Conservation (phyloP, 2,797 vertebrate species). For the Sebastes elongatus region DNA sequence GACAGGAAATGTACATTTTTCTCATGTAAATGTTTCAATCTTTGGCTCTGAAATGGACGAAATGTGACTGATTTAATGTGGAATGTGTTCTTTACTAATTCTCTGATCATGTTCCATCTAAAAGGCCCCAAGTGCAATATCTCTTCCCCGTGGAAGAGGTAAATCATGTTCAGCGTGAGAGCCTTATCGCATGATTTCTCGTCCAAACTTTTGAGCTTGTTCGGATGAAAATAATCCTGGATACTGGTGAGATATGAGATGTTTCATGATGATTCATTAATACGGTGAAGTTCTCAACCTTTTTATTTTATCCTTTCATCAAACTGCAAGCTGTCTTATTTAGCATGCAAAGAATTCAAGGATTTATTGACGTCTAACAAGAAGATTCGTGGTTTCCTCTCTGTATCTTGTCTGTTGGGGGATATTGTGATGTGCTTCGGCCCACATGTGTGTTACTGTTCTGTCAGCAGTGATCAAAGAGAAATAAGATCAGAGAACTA, state of each 20-base stretch:
- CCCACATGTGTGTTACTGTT: conserved; percentile 33
- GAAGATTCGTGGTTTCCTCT: conserved; percentile 31
- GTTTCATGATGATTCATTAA: neutral
- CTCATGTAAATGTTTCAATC: conserved; percentile 21
- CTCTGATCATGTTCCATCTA: conserved; percentile 4
- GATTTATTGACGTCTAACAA: neutral
- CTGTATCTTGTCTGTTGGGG: conserved; percentile 36
- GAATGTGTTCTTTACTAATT: conserved; percentile 29
- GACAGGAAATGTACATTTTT: conserved; percentile 1
- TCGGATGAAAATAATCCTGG: neutral
- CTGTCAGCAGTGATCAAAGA: conserved; percentile 18
- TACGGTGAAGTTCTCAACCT: neutral
- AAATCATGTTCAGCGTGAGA: neutral
- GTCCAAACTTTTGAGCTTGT: neutral
- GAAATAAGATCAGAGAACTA: conserved; percentile 3
- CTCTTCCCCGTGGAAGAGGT: conserved; percentile 1
- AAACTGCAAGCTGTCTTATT: conserved; percentile 18
- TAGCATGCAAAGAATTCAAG: conserved; percentile 40
- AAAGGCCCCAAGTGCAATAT: neutral
- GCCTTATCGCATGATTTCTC: neutral
- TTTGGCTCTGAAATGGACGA: conserved; percentile 13
- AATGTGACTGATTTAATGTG: conserved; percentile 19
- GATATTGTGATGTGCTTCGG: conserved; percentile 30
- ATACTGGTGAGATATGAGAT: neutral
- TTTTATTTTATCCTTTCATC: neutral